Evolutionary conservation across 2,797 vertebrate genomes (phyloP), one percentile per base, ranked within the genome.

Genomic region (Lacerta bilineata): DNA sequence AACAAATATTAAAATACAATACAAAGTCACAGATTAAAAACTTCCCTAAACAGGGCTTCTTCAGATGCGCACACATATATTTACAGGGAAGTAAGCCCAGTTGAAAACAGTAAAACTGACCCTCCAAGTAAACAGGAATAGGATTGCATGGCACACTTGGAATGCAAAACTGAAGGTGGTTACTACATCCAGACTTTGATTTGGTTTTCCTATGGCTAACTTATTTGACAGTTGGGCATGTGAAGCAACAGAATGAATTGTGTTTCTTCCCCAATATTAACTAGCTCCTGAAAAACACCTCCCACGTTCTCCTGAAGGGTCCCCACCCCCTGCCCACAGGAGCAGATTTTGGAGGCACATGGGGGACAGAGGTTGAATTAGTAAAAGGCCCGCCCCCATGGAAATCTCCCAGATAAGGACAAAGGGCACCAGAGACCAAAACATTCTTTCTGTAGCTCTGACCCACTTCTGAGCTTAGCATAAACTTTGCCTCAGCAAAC

Each of bases 141-240:
- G 36, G 74, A 25, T 8, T 41, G 76, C 43, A 78, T 46, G 29
- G 2, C 33, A 72, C 6, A 33, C 71, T 78, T 59, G 18, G n/a
- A 55, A 1, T 10, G 17, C 83, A 27, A 75, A 59, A 61, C 71
- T 8, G 10, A 29, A 27, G 46, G n/a, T n/a, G 29, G 23, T 59
- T 8, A 77, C 55, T 43, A 85, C 9, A 64, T 46, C 3, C n/a
- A 84, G n/a, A 36, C 27, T 64, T 76, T 5, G 39, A 6, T 84
- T 55, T n/a, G 41, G 50, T 71, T 33, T 33, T 25, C 55, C 2
- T 75, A 17, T 8, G 25, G 61, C 33, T 75, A 83, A 64, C 80
- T 83, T 39, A 87, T 85, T 83, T 80, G 86, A 71, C 61, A 90
- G 81, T 82, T 41, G 69, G 64, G n/a, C 50, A 50, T 74, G 55